Percentiles rank a stretch among this genome's conserved stretches.
Evolutionary conservation across 2,113 vertebrate species (phyloP).

Genomic region (Melanotaenia duboulayi): DNA sequence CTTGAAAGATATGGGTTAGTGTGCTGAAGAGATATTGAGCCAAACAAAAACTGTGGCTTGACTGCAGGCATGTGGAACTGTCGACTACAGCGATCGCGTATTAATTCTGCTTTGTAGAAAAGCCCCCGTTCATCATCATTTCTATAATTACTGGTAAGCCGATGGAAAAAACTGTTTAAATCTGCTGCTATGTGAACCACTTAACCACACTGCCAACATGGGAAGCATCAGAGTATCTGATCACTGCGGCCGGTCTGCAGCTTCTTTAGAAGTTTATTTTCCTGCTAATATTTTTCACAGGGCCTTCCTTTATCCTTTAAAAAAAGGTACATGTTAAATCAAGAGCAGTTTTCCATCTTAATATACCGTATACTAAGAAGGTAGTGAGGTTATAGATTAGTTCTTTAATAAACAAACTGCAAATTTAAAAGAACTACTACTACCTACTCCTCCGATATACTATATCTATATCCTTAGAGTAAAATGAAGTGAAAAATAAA

Average conservation of each 20-base stretch:
- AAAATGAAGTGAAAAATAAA: too few species aligned
- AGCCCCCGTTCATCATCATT: conserved; percentile 32
- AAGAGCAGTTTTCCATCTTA: too few species aligned
- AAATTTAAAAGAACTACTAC: too few species aligned
- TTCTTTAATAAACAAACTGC: too few species aligned
- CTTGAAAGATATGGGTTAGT: conserved; percentile 47
- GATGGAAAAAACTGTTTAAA: conserved; percentile 15
- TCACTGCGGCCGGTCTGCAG: conserved; percentile 15
- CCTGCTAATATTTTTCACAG: conserved; percentile 12
- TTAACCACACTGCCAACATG: conserved; percentile 14
- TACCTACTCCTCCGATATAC: too few species aligned
- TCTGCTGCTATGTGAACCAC: conserved; percentile 8
- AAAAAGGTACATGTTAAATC: neutral
- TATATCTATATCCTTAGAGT: too few species aligned
- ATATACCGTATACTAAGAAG: too few species aligned
- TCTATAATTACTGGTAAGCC: conserved; percentile 27
- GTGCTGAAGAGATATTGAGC: conserved; percentile 15
- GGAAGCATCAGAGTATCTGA: conserved; percentile 36
- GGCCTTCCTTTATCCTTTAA: conserved; percentile 15
- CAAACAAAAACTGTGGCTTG: conserved; percentile 48
- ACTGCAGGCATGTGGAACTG: conserved; percentile 25
- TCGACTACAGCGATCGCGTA: conserved; percentile 26
- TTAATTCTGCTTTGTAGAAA: conserved; percentile 32
- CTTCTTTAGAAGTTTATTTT: conserved; percentile 23
- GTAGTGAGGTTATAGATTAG: too few species aligned